A percentile compares a stretch with the other conserved stretches of the same genome.
Conservation (phyloP, 2,113 vertebrate genomes). For the Carlito syrichta region DNA sequence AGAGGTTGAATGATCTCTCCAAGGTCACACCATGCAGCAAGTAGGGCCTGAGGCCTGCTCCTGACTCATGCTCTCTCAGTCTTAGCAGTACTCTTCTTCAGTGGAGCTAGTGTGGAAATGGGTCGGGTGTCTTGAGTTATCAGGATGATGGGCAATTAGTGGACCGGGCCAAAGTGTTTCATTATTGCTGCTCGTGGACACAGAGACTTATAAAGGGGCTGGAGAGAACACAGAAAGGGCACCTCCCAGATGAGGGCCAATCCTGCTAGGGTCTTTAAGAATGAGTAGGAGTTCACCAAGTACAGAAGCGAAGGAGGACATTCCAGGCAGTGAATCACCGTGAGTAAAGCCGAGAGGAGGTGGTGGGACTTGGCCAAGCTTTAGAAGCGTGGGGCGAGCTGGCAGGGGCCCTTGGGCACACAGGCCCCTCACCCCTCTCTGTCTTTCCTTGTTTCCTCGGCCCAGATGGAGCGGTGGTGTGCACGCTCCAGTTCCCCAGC, state of each 20-base stretch:
- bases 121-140: not conserved
- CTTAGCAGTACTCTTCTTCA: not conserved
- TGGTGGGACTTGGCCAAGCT: not conserved
- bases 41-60: not conserved
- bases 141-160: not conserved
- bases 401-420: not conserved
- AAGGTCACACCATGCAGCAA: not conserved
- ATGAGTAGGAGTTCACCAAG: not conserved
- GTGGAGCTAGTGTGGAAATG: not conserved
- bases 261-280: not conserved
- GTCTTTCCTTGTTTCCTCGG: slow-evolving; percentile 16
- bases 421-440: not conserved
- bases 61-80: not conserved
- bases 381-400: too few species aligned
- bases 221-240: not conserved
- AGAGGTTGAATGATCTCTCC: not conserved
- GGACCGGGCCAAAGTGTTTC: not conserved
- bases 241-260: not conserved
- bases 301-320: not conserved
- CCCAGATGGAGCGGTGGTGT: slow-evolving; percentile 85
- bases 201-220: not conserved
- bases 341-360: not conserved
- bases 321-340: not conserved
- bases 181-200: not conserved
- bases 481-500: slow-evolving; percentile 89